Evolutionary conservation across 2,113 vertebrate genomes (phyloP), one percentile per base, ranked within the genome.

Genomic region (Gadus chalcogrammus): DNA sequence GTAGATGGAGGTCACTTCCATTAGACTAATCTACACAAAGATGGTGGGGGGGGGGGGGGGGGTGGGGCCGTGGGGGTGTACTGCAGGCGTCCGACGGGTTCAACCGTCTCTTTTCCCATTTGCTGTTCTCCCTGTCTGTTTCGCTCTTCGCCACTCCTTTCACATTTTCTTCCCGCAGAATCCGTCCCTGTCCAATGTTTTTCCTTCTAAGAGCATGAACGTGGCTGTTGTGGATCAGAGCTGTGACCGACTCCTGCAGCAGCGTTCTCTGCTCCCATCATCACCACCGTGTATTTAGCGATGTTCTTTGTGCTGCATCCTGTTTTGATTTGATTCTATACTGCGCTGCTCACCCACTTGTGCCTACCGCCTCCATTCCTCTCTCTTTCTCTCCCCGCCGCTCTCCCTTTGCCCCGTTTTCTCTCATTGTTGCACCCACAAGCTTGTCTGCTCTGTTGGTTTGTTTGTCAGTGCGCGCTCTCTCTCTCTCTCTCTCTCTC

Each of bases 1-100:
- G 78, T 64, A 74, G 67, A 80, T 67, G 42, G 80, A 84, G 81
- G 79, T 86, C 70, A 79, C 82, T 86, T 86, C 69, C 64, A 78
- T 82, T 75, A 77, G 74, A 79, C 79, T 74, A 70, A 76, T 81
- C 67, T 71, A 64, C 27, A 70, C 35, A 64, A 24, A 55, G 38
- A 60, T 70, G 68, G 62, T 71, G 73, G 56, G 22, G 42, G 69
- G 75, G 17, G 28, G 62, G 31, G 31, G 18, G 60, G 22, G 42
- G 69, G 75, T 15, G 28, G 62, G n/a, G n/a, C n/a, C n/a, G 31
- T 20, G 18, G 60, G 5, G 18, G 2, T 35, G 64, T 77, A 24
- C 24, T 24, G 79, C 74, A 72, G 74, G 61, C 59, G 70, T 18
- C 67, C 64, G 42, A 65, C 38, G 35, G 18, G 70, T 18, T 69